Conservation (phyloP, 2,888 invertebrate species). For the Pandemis cinnamomeana region DNA sequence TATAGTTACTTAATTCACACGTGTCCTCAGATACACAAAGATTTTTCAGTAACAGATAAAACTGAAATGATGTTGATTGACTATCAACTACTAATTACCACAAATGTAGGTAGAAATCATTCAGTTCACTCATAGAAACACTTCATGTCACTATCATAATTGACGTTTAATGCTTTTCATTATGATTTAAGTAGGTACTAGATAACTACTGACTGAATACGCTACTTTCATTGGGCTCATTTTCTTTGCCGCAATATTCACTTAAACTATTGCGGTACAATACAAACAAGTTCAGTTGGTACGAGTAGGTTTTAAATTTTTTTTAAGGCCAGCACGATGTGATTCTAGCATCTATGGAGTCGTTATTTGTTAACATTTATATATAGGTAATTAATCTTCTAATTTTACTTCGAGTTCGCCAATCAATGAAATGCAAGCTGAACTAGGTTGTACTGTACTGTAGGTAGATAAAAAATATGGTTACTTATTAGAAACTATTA, state of each 20-base stretch:
- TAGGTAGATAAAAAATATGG: background rate
- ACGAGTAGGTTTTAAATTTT: background rate
- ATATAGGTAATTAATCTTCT: no score
- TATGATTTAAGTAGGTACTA: background rate
- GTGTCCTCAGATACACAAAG: no score
- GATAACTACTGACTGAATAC: background rate
- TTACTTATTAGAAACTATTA: background rate
- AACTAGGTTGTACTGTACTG: background rate
- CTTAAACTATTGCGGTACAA: background rate
- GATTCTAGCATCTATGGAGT: no score
- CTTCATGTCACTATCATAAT: background rate
- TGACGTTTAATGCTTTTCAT: constrained; percentile 5
- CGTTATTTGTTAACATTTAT: no score
- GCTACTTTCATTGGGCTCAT: background rate
- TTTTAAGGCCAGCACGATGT: no score
- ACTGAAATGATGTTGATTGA: background rate
- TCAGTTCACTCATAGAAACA: background rate
- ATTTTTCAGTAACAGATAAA: background rate
- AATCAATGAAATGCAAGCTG: background rate
- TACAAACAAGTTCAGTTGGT: background rate
- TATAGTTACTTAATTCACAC: background rate
- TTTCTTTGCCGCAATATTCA: background rate
- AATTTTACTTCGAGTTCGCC: background rate
- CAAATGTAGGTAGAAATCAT: background rate
- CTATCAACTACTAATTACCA: background rate